Evolutionary conservation across 2,888 invertebrate species (phyloP).

Genomic region (Ptychoptera albimana): DNA sequence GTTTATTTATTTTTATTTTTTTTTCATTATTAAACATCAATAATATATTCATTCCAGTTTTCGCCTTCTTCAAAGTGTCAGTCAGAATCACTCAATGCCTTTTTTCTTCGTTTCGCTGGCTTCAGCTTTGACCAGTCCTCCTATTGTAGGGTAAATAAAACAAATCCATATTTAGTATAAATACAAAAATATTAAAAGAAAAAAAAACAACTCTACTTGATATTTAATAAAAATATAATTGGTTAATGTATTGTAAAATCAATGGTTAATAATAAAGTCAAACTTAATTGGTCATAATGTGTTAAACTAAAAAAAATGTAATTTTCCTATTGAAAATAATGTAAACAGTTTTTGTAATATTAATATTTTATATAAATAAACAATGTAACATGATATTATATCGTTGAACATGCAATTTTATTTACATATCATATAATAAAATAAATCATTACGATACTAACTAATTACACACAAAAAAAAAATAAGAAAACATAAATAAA

Average conservation of each 20-base stretch:
- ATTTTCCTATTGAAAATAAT: too few relatives aligned
- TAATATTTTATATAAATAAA: too few relatives aligned
- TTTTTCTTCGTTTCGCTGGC: conserved; percentile 82
- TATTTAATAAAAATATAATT: conserved; percentile 9
- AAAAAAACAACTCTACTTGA: conserved; percentile 10
- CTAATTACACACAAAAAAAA: too few relatives aligned
- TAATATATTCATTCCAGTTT: neutral
- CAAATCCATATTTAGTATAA: neutral
- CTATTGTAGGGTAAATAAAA: conserved; percentile 38
- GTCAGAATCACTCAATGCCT: conserved; percentile 84
- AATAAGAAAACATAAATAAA: conserved; percentile 22
- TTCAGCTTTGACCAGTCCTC: conserved; percentile 85
- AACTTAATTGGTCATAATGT: too few relatives aligned
- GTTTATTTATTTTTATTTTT: too few relatives aligned
- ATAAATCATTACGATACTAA: too few relatives aligned
- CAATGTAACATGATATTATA: too few relatives aligned
- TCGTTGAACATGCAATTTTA: too few relatives aligned
- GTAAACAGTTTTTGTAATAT: too few relatives aligned
- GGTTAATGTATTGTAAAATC: conserved; percentile 5
- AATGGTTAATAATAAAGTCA: neutral
- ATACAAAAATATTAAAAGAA: conserved; percentile 8
- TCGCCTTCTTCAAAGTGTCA: conserved; percentile 39
- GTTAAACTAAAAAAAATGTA: too few relatives aligned
- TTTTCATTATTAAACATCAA: too few relatives aligned
- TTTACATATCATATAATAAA: too few relatives aligned